Evolutionary conservation across 2,113 vertebrate genomes (phyloP), one percentile per base, ranked within the genome.

Genomic region (Corythornis madagascariensis): DNA sequence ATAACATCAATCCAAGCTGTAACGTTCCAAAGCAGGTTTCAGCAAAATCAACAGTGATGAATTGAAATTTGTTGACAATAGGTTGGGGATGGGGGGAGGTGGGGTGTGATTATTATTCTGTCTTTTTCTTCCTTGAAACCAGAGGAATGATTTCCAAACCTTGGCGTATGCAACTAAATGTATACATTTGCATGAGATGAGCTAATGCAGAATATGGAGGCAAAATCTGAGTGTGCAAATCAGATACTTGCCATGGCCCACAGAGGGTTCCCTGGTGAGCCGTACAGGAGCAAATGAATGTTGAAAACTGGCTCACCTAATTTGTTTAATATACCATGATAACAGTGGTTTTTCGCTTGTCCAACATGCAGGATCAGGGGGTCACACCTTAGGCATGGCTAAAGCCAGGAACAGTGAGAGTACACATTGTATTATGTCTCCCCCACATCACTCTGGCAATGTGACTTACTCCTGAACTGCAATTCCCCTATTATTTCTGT

Each of bases 11-110:
- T 95, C 94, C 75, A 67, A 86, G 80, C 85, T 91, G 90, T 96
- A 92, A 96, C 60, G 38, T 95, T 97, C 79, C 75, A 96, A 97
- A 96, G 97, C 93, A 97, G 96, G 83, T 95, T 97, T 96, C 96
- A 95, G 96, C 78, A 92, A 97, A 98, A 98, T 98, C 97, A 97
- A 96, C 96, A 97, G 88, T 92, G 96, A 98, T 97, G 96, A 96
- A 96, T 92, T 94, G 94, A 97, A 97, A 97, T 96, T 94, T 96
- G 94, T 94, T 80, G 40, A 94, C 88, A 96, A 81, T 89, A 81
- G 88, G 40, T 57, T 17, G 22, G 59, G 55, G 45, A 47, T 43
- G 42, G 31, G 35, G 52, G 56, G 56, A 19, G 33, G 28, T 57
- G 26, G 35, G 10, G 9, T 26, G 25, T 85, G 80, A 94, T 94